These are phyloP conservation scores for Emberiza fucata DNA, from an alignment of 2,113 vertebrate genomes.

Conservation along the genomic window DNA sequence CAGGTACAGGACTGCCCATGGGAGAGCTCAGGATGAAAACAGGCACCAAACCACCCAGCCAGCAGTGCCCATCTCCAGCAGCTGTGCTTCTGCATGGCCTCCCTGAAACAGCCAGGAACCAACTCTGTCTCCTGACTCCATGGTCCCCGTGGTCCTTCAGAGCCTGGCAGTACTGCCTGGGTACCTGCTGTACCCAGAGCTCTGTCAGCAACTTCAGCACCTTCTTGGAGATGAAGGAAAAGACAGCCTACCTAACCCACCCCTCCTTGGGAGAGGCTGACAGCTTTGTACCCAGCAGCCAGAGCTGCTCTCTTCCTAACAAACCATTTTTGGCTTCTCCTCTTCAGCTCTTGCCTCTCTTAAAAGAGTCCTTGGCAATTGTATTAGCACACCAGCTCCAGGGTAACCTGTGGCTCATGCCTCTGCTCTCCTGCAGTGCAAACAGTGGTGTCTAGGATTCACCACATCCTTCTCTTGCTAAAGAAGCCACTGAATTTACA, in stretches of 20 bases:
- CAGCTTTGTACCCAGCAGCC: not conserved
- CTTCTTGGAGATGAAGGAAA: not conserved
- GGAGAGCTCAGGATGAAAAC: not conserved
- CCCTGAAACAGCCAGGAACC: not conserved
- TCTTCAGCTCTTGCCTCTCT: not conserved
- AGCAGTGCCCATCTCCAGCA: not conserved
- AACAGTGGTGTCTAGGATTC: not conserved
- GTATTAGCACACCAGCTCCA: not conserved
- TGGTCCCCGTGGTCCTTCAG: fast-evolving
- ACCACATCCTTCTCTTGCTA: not conserved
- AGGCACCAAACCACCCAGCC: not conserved
- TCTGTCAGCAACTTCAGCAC: not conserved
- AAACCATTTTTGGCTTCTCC: not conserved
- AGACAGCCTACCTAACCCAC: not conserved
- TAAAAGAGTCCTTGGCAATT: not conserved
- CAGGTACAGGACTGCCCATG: not conserved
- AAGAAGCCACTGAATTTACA: not conserved
- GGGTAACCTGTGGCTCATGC: not conserved
- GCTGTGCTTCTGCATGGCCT: not conserved
- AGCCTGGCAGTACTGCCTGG: not conserved
- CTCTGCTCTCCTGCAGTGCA: not conserved
- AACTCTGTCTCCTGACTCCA: not conserved
- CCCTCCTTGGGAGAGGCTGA: not conserved
- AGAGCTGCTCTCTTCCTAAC: not conserved
- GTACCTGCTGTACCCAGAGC: not conserved